These are phyloP conservation scores for Dynastes tityus DNA, from an alignment of 2,888 invertebrate genomes.

Conservation along the genomic window DNA sequence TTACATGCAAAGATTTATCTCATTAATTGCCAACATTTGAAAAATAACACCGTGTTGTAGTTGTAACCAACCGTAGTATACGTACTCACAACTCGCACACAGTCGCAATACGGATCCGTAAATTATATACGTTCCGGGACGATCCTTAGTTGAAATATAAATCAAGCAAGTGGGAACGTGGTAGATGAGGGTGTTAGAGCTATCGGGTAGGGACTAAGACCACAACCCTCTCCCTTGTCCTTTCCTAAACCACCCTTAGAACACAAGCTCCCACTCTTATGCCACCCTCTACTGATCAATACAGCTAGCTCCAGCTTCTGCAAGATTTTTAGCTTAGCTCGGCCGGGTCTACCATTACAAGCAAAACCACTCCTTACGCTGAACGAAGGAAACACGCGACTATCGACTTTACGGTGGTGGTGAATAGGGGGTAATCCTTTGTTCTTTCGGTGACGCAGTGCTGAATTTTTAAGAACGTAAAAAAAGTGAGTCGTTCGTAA, in stretches of 20 bases:
- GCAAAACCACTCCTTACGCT: slow-evolving; percentile 70
- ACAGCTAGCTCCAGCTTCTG: slow-evolving; percentile 71
- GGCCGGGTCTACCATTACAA: slow-evolving; percentile 67
- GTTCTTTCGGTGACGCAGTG: slow-evolving; percentile 55
- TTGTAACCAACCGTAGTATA: slow-evolving; percentile 1
- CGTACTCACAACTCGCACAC: slow-evolving; percentile 1
- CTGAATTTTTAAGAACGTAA: slow-evolving; percentile 49
- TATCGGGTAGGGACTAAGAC: slow-evolving; percentile 69
- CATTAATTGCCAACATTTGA: slow-evolving; percentile 51
- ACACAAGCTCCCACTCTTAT: slow-evolving; percentile 61
- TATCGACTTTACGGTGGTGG: slow-evolving; percentile 61
- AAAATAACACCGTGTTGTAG: slow-evolving; percentile 48
- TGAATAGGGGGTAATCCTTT: slow-evolving; percentile 61
- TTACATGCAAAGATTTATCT: slow-evolving; percentile 50
- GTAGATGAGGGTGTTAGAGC: slow-evolving; percentile 65
- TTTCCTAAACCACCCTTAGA: slow-evolving; percentile 70
- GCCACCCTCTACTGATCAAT: slow-evolving; percentile 68
- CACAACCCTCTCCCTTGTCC: slow-evolving; percentile 70
- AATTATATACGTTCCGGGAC: slow-evolving; percentile 42
- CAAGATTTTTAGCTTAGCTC: slow-evolving; percentile 72
- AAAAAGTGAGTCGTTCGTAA: slow-evolving; percentile 20
- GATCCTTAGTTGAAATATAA: slow-evolving; percentile 55
- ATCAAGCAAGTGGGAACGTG: slow-evolving; percentile 60
- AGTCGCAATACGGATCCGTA: slow-evolving; percentile 32
- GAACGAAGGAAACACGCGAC: slow-evolving; percentile 64